These are phyloP conservation scores for Pemphigus obesinymphae DNA, from an alignment of 1,140 invertebrate genomes.

Conservation along the genomic window DNA sequence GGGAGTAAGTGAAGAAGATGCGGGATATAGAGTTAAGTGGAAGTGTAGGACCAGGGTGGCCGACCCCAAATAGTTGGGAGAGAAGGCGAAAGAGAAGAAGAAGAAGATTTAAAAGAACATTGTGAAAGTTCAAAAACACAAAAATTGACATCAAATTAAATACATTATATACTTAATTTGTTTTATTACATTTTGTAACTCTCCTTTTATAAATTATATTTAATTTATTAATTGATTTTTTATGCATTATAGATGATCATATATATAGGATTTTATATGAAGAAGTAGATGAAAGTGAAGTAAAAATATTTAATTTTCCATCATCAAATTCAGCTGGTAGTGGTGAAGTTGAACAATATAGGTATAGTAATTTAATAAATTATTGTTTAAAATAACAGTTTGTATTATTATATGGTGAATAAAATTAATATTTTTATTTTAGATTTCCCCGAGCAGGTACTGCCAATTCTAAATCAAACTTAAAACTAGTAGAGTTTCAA, in stretches of 20 bases:
- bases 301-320: slow-evolving; percentile 85
- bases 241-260: slow-evolving; percentile 56
- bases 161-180: too few species aligned
- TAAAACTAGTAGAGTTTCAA: slow-evolving; percentile 84
- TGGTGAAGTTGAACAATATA: slow-evolving; percentile 79
- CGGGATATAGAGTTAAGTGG: too few species aligned
- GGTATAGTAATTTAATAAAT: slow-evolving; percentile 45
- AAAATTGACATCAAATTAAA: too few species aligned
- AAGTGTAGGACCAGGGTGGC: too few species aligned
- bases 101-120: too few species aligned
- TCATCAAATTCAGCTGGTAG: slow-evolving; percentile 66
- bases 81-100: too few species aligned
- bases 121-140: too few species aligned
- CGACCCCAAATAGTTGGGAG: too few species aligned
- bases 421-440: slow-evolving; percentile 37
- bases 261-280: slow-evolving; percentile 89
- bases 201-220: neutral
- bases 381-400: neutral
- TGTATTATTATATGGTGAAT: neutral
- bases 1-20: too few species aligned
- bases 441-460: slow-evolving; percentile 88
- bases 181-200: neutral
- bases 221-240: slow-evolving; percentile 38
- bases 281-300: slow-evolving; percentile 91
- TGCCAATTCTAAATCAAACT: slow-evolving; percentile 79